Conservation (phyloP, 2,113 vertebrate species). For the Kryptolebias marmoratus region DNA sequence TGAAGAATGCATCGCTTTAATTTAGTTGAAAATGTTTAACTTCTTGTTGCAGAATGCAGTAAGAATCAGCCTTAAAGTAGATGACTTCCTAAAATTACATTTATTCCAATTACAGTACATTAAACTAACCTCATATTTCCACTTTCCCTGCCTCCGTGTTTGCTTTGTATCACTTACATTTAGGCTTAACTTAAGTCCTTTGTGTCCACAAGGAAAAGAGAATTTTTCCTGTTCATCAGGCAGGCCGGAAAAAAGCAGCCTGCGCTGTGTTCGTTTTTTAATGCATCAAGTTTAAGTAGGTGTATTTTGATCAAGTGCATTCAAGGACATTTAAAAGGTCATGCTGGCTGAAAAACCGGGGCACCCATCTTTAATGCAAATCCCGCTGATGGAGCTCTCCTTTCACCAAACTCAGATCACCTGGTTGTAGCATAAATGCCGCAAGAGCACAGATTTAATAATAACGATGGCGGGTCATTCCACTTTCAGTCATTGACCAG, state of each 20-base stretch:
- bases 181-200: constrained; percentile 16
- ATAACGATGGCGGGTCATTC: constrained; percentile 85
- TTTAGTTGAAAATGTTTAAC: too few relatives aligned
- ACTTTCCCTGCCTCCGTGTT: too few relatives aligned
- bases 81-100: too few relatives aligned
- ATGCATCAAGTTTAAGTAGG: constrained; percentile 63
- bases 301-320: constrained; percentile 62
- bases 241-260: constrained; percentile 21
- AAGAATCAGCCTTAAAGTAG: too few relatives aligned
- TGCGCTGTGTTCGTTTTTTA: constrained; percentile 48
- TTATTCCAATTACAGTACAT: too few relatives aligned
- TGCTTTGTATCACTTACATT: neutral
- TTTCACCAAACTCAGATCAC: constrained; percentile 65
- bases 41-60: too few relatives aligned
- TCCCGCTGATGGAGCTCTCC: constrained; percentile 58
- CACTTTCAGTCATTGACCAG: constrained; percentile 82
- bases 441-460: constrained; percentile 84
- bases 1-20: too few relatives aligned
- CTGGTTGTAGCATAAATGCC: constrained; percentile 52
- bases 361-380: constrained; percentile 75
- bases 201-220: constrained; percentile 35
- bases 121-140: too few relatives aligned
- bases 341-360: constrained; percentile 56
- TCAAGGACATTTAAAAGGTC: constrained; percentile 76
- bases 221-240: constrained; percentile 38